Evolutionary conservation across 2,113 vertebrate species (phyloP).

Genomic region (Orycteropus afer): DNA sequence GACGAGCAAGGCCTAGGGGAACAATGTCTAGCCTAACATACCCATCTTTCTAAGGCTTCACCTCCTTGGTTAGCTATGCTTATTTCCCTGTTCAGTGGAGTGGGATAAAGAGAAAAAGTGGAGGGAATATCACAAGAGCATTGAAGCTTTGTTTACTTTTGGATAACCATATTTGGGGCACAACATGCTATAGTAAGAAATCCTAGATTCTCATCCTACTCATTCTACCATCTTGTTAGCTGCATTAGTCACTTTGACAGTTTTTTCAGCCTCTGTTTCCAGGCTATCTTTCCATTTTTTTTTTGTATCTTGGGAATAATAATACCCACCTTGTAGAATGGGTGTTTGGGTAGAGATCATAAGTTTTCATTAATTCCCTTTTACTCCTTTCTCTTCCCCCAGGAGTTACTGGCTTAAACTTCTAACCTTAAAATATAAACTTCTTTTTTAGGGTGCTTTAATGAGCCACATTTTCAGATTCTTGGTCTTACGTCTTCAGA

Average conservation of each 20-base stretch:
- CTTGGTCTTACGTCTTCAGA: not conserved
- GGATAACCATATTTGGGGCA: not conserved
- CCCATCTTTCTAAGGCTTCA: not conserved
- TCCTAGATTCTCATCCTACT: not conserved
- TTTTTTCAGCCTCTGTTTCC: not conserved
- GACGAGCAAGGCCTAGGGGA: not conserved
- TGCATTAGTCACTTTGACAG: not conserved
- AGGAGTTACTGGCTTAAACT: not conserved
- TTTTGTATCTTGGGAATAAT: not conserved
- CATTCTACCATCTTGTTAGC: not conserved
- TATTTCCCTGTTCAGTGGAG: constrained; percentile 32
- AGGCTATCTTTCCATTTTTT: constrained; percentile 43
- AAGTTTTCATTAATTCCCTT: not conserved
- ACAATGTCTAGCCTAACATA: not conserved
- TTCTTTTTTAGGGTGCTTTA: constrained; percentile 18
- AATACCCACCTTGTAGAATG: not conserved
- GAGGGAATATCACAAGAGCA: not conserved
- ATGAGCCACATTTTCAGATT: constrained; percentile 22
- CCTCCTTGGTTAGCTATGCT: not conserved
- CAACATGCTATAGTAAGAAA: not conserved
- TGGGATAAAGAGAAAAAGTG: constrained; percentile 8
- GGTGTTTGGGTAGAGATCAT: not conserved
- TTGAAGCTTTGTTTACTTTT: not conserved
- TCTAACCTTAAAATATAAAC: not conserved
- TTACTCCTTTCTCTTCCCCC: not conserved